Percentiles rank a stretch among this genome's conserved stretches.
phyloP scores from a whole-genome alignment of 2,113 vertebrate genomes.

The Condylura cristata region DNA sequence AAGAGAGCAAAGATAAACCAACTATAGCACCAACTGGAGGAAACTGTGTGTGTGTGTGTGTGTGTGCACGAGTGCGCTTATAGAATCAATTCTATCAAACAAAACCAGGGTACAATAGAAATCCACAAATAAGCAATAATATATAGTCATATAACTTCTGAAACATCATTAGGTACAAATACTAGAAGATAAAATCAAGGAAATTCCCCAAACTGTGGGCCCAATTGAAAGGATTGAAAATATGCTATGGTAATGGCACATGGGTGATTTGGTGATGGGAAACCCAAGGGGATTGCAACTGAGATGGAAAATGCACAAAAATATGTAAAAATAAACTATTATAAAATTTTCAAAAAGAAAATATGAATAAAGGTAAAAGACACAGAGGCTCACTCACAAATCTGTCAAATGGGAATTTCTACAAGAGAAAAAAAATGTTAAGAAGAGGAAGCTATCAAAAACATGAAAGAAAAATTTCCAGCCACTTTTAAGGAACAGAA shows the following conservation, averaged over 20 bases:
- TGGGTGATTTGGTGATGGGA: too few relatives aligned
- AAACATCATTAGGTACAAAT: neutral
- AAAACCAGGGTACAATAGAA: neutral
- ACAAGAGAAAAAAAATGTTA: neutral
- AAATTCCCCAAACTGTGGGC: neutral
- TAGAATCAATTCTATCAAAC: neutral
- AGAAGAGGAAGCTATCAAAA: neutral
- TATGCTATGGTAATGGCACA: too few relatives aligned
- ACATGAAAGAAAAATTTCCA: neutral
- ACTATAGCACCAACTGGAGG: neutral
- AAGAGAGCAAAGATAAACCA: neutral
- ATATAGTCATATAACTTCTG: neutral
- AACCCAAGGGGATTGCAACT: too few relatives aligned
- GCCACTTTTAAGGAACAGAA: neutral
- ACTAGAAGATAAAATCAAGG: neutral
- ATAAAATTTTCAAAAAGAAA: too few relatives aligned
- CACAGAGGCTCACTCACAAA: neutral
- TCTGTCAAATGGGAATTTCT: neutral
- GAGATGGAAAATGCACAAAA: too few relatives aligned
- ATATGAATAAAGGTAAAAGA: neutral
- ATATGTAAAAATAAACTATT: too few relatives aligned
- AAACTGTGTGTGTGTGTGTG: fast-evolving
- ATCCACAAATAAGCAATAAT: neutral
- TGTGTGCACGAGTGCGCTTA: too few relatives aligned
- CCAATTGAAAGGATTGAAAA: neutral